Percentiles rank a stretch among this genome's conserved stretches.
Evolutionary conservation across 2,888 invertebrate species (phyloP).

Genomic region (Subacronicta megacephala): DNA sequence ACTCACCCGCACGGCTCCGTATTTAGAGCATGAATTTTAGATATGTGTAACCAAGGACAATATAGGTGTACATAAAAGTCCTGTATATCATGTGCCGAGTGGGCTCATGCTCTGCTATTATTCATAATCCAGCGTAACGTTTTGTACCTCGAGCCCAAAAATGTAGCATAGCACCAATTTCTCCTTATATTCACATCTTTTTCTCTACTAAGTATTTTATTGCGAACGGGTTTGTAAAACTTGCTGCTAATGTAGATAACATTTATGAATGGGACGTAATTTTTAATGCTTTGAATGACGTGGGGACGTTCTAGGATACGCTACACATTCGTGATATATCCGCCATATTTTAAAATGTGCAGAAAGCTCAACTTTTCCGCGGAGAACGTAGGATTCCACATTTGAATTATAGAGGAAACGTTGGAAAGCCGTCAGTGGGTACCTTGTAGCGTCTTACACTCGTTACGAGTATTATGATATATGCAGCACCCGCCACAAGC

Average conservation of each 20-base stretch:
- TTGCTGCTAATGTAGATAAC: conserved; percentile 27
- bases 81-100: conserved; percentile 60
- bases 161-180: conserved; percentile 26
- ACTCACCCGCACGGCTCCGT: conserved; percentile 66
- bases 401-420: conserved; percentile 65
- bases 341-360: conserved; percentile 56
- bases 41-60: conserved; percentile 71
- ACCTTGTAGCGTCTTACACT: conserved; percentile 62
- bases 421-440: conserved; percentile 55
- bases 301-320: conserved; percentile 40
- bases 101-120: conserved; percentile 54
- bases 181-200: conserved; percentile 30
- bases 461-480: conserved; percentile 76
- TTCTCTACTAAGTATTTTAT: conserved; percentile 47
- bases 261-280: conserved; percentile 34
- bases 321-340: conserved; percentile 51
- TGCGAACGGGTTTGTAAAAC: conserved; percentile 18
- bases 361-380: conserved; percentile 60
- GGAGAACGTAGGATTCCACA: conserved; percentile 57
- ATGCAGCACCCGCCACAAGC: conserved; percentile 58
- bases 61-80: conserved; percentile 61
- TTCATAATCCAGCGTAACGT: conserved; percentile 53
- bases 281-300: conserved; percentile 29
- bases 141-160: conserved; percentile 44
- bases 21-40: conserved; percentile 80